Base-by-base conservation (phyloP, 2,888 invertebrate species). In the Nephrocerus scutellatus region DNA sequence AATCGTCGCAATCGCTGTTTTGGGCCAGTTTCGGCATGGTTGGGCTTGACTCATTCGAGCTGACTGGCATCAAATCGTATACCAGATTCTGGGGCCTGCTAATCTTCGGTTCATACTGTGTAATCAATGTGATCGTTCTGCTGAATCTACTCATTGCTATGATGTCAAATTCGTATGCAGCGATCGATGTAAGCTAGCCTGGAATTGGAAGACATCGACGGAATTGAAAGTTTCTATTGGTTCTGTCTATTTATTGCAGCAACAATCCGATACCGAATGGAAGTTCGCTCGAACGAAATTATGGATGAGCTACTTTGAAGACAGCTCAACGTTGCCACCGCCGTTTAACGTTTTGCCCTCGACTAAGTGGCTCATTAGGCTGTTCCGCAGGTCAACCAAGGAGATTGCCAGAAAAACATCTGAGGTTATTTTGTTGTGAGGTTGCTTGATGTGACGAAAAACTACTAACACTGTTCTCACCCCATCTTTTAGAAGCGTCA, bases 241-340 rank as follows among this genome's bases (percentile, higher is more conserved):
- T 28, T 13, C 13, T 8, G 7, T 28, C n/a, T 10, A 28, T 28
- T 28, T 13, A n/a, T n/a, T 13, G 7, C 32, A 92, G 92, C 82
- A 89, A 73, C 88, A 90, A 60, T 86, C 93, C 0, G 95, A 95
- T 57, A 84, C 84, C 0, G 95, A 95, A 68, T 95, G 95, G 95
- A 95, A 95, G 69, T 95, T 93, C 63, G 93, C 95, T 0, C 75
- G 95, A 30, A 90, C 91, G 1, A 84, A 87, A 52, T 72, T 96
- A 4, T 95, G 95, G 93, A 84, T 95, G 79, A 90, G 87, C 56
- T 96, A 91, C 64, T 96, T 96, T 60, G 93, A 93, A 60, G 88
- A 86, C 56, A 83, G 84, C 18, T 83, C 85, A 0, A 95, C 93
- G 0, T 70, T 95, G 18, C 93, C 95, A 0, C 84, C 93, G 0